Conservation (phyloP, 2,797 vertebrate genomes). For the Mus minutoides region DNA sequence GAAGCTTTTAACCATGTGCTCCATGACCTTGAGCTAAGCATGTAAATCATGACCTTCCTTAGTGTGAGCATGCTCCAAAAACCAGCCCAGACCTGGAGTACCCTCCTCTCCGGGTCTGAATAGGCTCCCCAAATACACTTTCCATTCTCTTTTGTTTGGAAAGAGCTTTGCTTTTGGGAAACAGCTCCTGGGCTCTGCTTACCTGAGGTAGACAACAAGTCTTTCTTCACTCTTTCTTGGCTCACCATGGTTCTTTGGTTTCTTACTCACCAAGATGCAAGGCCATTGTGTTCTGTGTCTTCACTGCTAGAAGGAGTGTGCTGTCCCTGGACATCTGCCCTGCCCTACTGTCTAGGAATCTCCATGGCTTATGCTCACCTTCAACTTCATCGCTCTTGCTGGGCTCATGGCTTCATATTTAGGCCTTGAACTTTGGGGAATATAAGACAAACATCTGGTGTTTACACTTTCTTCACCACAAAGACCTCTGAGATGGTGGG, state of each 20-base stretch:
- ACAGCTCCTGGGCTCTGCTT: neutral
- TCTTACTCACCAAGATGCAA: neutral
- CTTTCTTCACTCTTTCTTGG: neutral
- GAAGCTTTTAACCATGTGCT: neutral
- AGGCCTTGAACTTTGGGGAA: neutral
- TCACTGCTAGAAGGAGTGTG: neutral
- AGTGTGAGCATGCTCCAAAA: neutral
- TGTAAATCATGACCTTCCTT: neutral
- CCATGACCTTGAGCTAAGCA: neutral
- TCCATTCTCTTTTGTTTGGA: neutral
- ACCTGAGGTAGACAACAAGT: neutral
- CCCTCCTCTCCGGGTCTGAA: neutral
- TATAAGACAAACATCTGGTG: neutral
- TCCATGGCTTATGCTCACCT: neutral
- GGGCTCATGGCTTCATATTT: neutral
- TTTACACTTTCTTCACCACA: neutral
- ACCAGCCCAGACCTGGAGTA: neutral
- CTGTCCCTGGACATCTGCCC: too few species aligned
- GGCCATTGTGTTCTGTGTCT: neutral
- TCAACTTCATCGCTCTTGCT: neutral
- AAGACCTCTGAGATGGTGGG: neutral
- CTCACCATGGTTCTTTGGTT: neutral
- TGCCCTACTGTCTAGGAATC: neutral
- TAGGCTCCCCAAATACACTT: neutral
- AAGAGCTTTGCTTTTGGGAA: neutral